Base-by-base conservation (phyloP, 1,140 invertebrate species). In the Helicorthomorpha holstii region DNA sequence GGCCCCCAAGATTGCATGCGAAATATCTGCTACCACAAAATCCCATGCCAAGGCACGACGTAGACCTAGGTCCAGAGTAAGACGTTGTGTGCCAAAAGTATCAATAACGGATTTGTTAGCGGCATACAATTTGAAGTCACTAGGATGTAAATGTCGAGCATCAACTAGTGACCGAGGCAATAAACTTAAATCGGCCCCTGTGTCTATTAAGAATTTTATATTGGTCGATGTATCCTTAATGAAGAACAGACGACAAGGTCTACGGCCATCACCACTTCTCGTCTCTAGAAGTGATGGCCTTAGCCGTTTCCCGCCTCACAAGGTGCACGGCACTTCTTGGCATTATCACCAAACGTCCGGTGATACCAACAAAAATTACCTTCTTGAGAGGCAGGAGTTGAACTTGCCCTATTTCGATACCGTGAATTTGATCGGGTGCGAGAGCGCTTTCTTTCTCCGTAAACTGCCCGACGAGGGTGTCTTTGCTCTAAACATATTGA, bases 321-420 rank as follows among this genome's bases (percentile, higher is more conserved):
- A 2, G 12, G 26, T 0, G 38, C 1, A 0, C 14, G 24, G 34
- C 56, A 57, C 25, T 57, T 57, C 22, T 14, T 29, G 21, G 48
- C 43, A 1, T 47, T 51, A 23, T 23, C 42, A 38, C 52, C 55
- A 49, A 47, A 54, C 3, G 48, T 57, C 0, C 21, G 27, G 21
- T 57, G 53, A 38, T 54, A 56, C 10, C 48, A 56, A 34, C 54
- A 34, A 34, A 34, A 56, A 10, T 25, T 2, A 26, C 52, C 55
- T 34, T 46, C 14, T 45, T 12, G 43, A 23, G 24, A 52, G 29
- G 19, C 23, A n/a, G 16, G 50, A 51, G 14, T 21, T 7, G 7
- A n/a, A 43, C 23, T 27, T 21, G 50, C 27, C 50, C 3, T 27
- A 21, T 16, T 19, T 44, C 19, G 19, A 21, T 50, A 43, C 43